Evolutionary conservation across 2,797 vertebrate species (phyloP), one percentile per base, ranked within the genome.

Genomic region (Melanotaenia nigrans): DNA sequence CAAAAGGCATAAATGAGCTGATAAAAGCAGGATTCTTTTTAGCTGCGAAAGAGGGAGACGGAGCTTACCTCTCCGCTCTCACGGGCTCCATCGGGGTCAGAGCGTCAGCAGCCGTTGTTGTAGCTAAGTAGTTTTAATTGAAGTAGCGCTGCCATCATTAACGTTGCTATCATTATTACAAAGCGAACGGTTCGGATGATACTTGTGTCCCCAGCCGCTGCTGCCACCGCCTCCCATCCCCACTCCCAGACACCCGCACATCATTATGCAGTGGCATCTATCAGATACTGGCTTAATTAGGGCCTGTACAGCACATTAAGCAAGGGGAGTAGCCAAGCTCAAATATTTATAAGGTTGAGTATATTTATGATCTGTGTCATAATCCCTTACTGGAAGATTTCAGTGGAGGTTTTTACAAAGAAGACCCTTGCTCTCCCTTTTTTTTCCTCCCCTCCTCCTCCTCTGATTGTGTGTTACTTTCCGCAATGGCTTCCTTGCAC

Each of bases 261-360:
- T 94, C 92, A 94, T 94, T 92, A 93, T 87, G 90, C 86, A 71
- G 83, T 89, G 90, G 92, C 92, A 93, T 94, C 92, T 92, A 93
- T 95, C 93, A 95, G 92, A 92, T 90, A 91, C 75, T n/a, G 90
- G 85, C 93, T 94, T 95, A 95, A 95, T 95, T 94, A 95, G 93
- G 91, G 91, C 89, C 85, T 79, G 92, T 92, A 91, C 91, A 92
- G 93, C 92, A 93, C 93, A 95, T 95, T 94, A 94, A 92, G 92
- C 92, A 90, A 82, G 81, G 90, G 89, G 91, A 92, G 92, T 93
- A 92, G 91, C 91, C 87, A 80, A 89, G 85, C 92, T 95, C 87
- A 94, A 95, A 95, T 94, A 95, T 95, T 95, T 93, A 95, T 95
- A 93, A 93, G 91, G 89, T 93, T 90, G 90, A 91, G 86, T 93